Evolutionary conservation across 2,113 vertebrate genomes (phyloP).

Genomic region (Herpetotheres cachinnans): DNA sequence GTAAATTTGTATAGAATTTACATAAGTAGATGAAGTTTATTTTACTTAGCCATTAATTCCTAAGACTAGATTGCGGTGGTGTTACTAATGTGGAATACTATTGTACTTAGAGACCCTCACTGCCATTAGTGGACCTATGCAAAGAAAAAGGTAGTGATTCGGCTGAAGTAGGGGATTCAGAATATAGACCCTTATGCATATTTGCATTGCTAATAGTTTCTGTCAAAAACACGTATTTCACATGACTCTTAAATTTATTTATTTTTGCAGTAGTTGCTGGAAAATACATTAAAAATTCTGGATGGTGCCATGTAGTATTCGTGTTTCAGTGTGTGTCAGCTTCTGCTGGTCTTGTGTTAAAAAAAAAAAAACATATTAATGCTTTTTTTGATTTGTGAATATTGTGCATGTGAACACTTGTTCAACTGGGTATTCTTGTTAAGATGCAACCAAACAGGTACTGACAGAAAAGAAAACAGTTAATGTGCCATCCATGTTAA

Average conservation of each 20-base stretch:
- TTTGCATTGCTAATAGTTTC: not conserved
- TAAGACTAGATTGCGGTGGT: not conserved
- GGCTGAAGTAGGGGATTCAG: not conserved
- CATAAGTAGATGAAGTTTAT: not conserved
- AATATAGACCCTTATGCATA: not conserved
- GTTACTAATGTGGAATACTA: not conserved
- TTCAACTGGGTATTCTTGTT: not conserved
- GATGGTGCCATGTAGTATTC: not conserved
- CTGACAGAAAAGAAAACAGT: not conserved
- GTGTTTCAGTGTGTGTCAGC: not conserved
- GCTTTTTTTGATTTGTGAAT: not conserved
- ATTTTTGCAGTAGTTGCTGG: not conserved
- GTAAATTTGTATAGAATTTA: not conserved
- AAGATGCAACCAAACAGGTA: not conserved
- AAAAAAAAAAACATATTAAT: not conserved
- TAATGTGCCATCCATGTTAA: not conserved
- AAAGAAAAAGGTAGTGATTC: not conserved
- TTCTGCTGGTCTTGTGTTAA: not conserved
- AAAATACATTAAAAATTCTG: not conserved
- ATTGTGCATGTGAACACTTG: not conserved
- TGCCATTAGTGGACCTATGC: not conserved
- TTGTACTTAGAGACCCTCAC: fast-evolving
- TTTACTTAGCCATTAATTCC: not conserved
- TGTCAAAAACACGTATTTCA: not conserved
- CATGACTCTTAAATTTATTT: not conserved